These are phyloP conservation scores for Helarctos malayanus DNA, from an alignment of 2,797 vertebrate genomes.

Conservation along the genomic window DNA sequence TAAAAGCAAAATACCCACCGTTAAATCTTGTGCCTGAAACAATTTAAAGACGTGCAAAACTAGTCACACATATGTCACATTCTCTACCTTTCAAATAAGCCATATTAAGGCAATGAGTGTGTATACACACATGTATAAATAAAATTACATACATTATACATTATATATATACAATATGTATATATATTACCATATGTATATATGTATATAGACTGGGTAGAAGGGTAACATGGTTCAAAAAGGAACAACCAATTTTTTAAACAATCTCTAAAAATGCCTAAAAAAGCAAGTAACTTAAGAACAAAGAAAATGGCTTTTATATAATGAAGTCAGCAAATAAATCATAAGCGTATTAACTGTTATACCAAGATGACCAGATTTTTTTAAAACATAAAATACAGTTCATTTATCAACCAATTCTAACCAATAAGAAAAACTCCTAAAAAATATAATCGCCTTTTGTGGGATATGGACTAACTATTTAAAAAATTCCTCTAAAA, in stretches of 20 bases:
- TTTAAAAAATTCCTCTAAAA: neutral
- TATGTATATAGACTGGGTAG: neutral
- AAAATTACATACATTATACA: neutral
- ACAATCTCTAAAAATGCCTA: neutral
- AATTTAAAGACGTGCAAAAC: neutral
- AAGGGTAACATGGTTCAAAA: neutral
- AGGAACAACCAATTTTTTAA: neutral
- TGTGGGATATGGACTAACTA: neutral
- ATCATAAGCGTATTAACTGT: constrained; percentile 4
- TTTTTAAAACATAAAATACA: constrained; percentile 30
- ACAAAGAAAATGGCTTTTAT: neutral
- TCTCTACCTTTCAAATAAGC: neutral
- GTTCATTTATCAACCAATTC: constrained; percentile 18
- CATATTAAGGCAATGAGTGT: neutral
- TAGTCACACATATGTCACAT: neutral
- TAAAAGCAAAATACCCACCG: constrained; percentile 11
- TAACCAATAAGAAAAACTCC: constrained; percentile 43
- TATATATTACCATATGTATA: neutral
- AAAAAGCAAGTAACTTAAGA: constrained; percentile 13
- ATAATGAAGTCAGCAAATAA: neutral
- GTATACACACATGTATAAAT: neutral
- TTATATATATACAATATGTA: neutral
- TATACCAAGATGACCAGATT: neutral
- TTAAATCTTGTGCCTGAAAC: constrained; percentile 19
- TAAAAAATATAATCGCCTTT: constrained; percentile 49